Conservation (phyloP, 2,797 vertebrate species). For the Hydrophis major region DNA sequence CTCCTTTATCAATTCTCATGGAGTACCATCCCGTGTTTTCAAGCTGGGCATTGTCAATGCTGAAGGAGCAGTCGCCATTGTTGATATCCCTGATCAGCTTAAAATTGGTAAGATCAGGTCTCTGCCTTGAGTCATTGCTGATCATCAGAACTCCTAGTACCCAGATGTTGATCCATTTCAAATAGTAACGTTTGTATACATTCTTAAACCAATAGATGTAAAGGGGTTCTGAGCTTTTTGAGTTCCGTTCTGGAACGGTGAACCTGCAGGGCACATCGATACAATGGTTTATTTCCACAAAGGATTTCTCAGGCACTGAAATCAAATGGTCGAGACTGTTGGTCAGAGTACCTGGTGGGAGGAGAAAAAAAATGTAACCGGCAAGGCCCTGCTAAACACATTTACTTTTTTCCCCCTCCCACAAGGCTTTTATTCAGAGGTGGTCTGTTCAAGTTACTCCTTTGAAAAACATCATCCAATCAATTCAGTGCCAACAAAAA, state of each 20-base stretch:
- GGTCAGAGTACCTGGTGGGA: not conserved
- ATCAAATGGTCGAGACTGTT: not conserved
- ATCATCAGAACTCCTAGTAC: not conserved
- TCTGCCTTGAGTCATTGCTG: not conserved
- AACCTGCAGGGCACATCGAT: not conserved
- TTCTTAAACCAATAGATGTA: slow-evolving; percentile 3
- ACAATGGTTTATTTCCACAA: not conserved
- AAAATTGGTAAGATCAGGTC: rapidly evolving
- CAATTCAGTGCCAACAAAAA: not conserved
- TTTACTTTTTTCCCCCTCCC: too few relatives aligned
- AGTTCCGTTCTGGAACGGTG: not conserved
- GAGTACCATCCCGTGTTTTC: not conserved
- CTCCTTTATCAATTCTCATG: not conserved
- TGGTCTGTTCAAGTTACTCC: not conserved
- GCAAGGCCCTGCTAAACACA: not conserved
- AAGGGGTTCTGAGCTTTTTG: rapidly evolving
- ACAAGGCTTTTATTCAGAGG: not conserved
- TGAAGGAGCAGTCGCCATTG: not conserved
- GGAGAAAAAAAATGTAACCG: not conserved
- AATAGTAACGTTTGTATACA: not conserved
- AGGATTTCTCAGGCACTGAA: not conserved
- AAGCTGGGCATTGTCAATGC: not conserved
- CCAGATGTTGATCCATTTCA: not conserved
- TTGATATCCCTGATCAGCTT: not conserved
- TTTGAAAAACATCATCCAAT: not conserved